A percentile compares a stretch with the other conserved stretches of the same genome.
Conservation (phyloP, 2,888 invertebrate species). For the Caenorhabditis macrosperma region DNA sequence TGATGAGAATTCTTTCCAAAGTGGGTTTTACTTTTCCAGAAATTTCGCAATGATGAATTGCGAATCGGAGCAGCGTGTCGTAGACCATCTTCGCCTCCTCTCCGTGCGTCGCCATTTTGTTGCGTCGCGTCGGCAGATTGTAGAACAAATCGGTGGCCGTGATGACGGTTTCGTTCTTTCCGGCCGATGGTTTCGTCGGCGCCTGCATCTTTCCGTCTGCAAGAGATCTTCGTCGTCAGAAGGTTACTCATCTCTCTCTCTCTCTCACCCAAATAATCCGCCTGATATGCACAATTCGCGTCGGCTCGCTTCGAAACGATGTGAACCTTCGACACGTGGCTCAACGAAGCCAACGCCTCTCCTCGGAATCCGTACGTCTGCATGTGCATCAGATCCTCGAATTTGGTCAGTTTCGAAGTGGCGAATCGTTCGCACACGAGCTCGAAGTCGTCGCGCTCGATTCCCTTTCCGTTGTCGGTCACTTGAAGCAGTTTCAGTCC, state of each 20-base stretch:
- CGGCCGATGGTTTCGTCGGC: slow-evolving; percentile 89
- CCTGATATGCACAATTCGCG: slow-evolving; percentile 69
- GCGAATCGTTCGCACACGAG: slow-evolving; percentile 98
- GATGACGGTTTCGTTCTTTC: slow-evolving; percentile 86
- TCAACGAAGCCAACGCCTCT: slow-evolving; percentile 88
- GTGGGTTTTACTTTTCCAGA: too few species aligned
- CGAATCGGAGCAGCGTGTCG: slow-evolving; percentile 88
- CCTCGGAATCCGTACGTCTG: slow-evolving; percentile 97
- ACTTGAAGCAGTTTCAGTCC: slow-evolving; percentile 88
- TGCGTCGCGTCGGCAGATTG: slow-evolving; percentile 81
- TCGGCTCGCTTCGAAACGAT: slow-evolving; percentile 66
- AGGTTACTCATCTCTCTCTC: too few species aligned
- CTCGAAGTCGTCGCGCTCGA: slow-evolving; percentile 86
- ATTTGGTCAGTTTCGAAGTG: slow-evolving; percentile 89
- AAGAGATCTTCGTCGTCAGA: too few species aligned
- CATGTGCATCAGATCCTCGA: slow-evolving; percentile 87
- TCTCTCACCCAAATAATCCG: slow-evolving; percentile 66
- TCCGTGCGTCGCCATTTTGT: slow-evolving; percentile 47
- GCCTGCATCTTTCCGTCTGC: slow-evolving; percentile 88
- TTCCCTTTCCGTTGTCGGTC: slow-evolving; percentile 81
- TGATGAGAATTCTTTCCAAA: too few species aligned
- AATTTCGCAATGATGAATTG: too few species aligned
- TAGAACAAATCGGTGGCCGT: slow-evolving; percentile 93
- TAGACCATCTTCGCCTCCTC: slow-evolving; percentile 69
- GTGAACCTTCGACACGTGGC: slow-evolving; percentile 63